Evolutionary conservation across 2,888 invertebrate species (phyloP), one percentile per base, ranked within the genome.

Genomic region (Diplolepis rosae): DNA sequence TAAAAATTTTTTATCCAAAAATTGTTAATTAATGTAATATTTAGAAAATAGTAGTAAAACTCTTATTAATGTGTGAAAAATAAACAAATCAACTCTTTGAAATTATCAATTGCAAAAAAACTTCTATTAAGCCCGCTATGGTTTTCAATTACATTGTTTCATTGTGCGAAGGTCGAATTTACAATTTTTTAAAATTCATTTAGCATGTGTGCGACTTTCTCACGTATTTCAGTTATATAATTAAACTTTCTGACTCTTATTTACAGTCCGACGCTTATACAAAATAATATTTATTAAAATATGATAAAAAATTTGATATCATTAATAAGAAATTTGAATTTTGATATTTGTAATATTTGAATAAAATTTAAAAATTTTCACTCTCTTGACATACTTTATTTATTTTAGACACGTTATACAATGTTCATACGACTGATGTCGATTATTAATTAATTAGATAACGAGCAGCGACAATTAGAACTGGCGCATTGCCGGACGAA

Each of bases 381-480:
- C n/a, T n/a, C n/a, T n/a, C n/a, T n/a, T n/a, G n/a, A n/a, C n/a
- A n/a, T n/a, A n/a, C n/a, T n/a, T n/a, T n/a, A n/a, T n/a, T n/a
- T n/a, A n/a, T n/a, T n/a, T n/a, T n/a, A n/a, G n/a, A n/a, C 30
- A 28, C 13, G 15, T 22, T n/a, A 39, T 61, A 39, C 35, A 22
- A 48, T 42, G 42, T 65, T 50, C 28, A 13, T 48, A 50, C 50
- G 66, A 22, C 72, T 69, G 78, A 80, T 72, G 80, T 73, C 80
- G 82, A 77, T 83, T 79, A 82, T 80, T 83, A 85, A 85, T 85
- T 85, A 85, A 85, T 85, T 85, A 83, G 84, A 85, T 85, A 85
- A 85, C 82, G 78, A 84, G 80, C 82, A 74, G 75, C 80, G 78
- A 76, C 85, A 85, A 85, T 85, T 85, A 84, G 77, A 77, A 75